These are phyloP conservation scores for Sarcophilus harrisii DNA, from an alignment of 2,797 vertebrate species.

Conservation along the genomic window DNA sequence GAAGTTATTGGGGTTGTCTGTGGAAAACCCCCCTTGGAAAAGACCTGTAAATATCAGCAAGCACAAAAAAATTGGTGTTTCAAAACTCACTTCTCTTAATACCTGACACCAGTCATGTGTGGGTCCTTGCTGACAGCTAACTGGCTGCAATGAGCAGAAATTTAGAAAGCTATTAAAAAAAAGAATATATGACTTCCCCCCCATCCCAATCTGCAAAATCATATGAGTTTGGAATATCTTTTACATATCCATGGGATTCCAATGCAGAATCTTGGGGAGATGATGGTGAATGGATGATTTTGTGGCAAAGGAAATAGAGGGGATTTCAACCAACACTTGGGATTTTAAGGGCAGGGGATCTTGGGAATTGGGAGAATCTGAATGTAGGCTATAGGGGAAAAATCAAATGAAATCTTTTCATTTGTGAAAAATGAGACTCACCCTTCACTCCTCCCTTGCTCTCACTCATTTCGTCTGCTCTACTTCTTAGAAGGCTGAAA, in stretches of 20 bases:
- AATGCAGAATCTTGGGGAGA: slow-evolving; percentile 18
- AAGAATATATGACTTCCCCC: background rate
- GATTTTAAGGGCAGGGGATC: slow-evolving; percentile 9
- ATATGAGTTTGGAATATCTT: slow-evolving; percentile 56
- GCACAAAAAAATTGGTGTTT: slow-evolving; percentile 17
- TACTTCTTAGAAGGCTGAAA: slow-evolving; percentile 28
- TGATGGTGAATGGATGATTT: slow-evolving; percentile 30
- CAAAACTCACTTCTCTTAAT: slow-evolving; percentile 8
- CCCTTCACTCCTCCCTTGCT: background rate
- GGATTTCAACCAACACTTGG: background rate
- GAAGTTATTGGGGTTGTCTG: background rate
- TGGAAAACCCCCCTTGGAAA: slow-evolving; percentile 51
- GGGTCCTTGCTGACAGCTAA: slow-evolving; percentile 55
- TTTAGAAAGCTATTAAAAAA: slow-evolving; percentile 51
- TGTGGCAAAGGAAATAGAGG: slow-evolving; percentile 31
- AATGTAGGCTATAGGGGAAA: slow-evolving; percentile 40
- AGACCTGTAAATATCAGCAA: slow-evolving; percentile 61
- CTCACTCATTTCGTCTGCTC: slow-evolving; percentile 29
- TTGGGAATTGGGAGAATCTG: slow-evolving; percentile 19
- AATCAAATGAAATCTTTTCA: slow-evolving; percentile 18
- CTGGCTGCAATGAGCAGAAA: slow-evolving; percentile 49
- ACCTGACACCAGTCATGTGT: slow-evolving; percentile 35
- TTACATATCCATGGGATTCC: slow-evolving; percentile 46
- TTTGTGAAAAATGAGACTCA: slow-evolving; percentile 31
- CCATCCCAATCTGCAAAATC: slow-evolving; percentile 27